These are phyloP conservation scores for Poeciliopsis gracilis DNA, from an alignment of 2,797 vertebrate species.

Conservation along the genomic window DNA sequence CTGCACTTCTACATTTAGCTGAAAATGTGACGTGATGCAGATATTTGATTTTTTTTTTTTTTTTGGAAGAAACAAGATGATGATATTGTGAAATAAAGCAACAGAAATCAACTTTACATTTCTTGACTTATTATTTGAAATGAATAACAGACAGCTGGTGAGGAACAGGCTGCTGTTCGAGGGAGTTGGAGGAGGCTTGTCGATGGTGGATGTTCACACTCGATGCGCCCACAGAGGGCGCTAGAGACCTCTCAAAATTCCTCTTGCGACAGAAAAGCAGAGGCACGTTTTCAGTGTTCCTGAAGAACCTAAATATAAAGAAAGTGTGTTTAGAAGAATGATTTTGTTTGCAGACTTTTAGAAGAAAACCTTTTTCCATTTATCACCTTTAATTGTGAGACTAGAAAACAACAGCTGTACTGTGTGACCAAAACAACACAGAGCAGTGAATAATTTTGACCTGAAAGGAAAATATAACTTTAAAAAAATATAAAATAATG, in stretches of 20 bases:
- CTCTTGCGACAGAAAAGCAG: not conserved
- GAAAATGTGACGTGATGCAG: not conserved
- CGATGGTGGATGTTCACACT: not conserved
- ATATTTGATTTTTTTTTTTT: slow-evolving; percentile 62
- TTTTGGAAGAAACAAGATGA: slow-evolving; percentile 62
- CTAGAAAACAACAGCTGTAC: not conserved
- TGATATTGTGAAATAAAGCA: slow-evolving; percentile 1
- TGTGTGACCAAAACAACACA: not conserved
- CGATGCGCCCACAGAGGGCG: slow-evolving; percentile 66
- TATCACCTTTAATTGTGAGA: not conserved
- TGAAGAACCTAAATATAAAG: not conserved
- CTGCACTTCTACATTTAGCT: not conserved
- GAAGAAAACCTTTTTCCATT: not conserved
- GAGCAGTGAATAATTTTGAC: not conserved
- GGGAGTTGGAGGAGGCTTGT: not conserved
- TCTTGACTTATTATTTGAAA: not conserved
- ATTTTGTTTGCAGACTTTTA: not conserved
- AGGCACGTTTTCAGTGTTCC: not conserved
- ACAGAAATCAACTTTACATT: not conserved
- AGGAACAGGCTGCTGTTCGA: not conserved
- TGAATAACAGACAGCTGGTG: not conserved
- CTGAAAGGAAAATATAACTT: not conserved
- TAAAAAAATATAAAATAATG: no score
- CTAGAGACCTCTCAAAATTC: slow-evolving; percentile 32
- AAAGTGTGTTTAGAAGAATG: not conserved